Base-by-base conservation (phyloP, 2,888 invertebrate genomes). In the Chirona hameri region DNA sequence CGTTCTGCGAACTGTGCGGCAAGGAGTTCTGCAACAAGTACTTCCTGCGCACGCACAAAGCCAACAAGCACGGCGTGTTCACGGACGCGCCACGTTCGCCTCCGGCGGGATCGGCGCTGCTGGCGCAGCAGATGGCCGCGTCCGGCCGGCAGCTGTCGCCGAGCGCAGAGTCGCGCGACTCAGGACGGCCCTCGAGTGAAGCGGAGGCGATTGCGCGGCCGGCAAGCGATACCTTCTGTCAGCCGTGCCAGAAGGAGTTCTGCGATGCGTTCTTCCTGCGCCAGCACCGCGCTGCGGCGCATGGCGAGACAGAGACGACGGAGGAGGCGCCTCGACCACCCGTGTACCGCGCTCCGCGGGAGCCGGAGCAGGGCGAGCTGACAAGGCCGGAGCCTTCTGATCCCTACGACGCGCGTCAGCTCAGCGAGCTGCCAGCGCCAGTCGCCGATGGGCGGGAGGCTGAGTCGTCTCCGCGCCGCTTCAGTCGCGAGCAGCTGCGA, bases 11-110 rank as follows among this genome's bases (percentile, higher is more conserved):
- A 86, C 89, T 93, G 84, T 94, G 93, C 87, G 91, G 92, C 83
- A 93, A 93, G 87, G 91, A 92, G 82, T 94, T 94, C 87, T 91
- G 92, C 85, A 93, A 92, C 87, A 92, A 93, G 85, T 92, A 93
- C 83, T 92, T 93, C 85, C 90, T 94, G 84, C 91, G 52, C 48
- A 48, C 79, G 1, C 79, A 79, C 79, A 48, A 48, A n/a, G 79
- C 79, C 9, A 79, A 79, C 14, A 79, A 79, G 27, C 79, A 79
- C 48, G 79, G 79, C 79, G 48, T 48, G 18, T 39, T 39, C 24
- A 24, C 60, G 60, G 60, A 60, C 24, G 60, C 18, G 24, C 60
- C 60, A 24, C 60, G 60, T 18, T 60, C 60, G 21, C 60, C 60
- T 7, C 60, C 60, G 60, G 60, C 2, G 21, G 60, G 60, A 14